A percentile compares a stretch with the other conserved stretches of the same genome.
Evolutionary conservation across 2,888 invertebrate species (phyloP).

Genomic region (Andrena bicolor): DNA sequence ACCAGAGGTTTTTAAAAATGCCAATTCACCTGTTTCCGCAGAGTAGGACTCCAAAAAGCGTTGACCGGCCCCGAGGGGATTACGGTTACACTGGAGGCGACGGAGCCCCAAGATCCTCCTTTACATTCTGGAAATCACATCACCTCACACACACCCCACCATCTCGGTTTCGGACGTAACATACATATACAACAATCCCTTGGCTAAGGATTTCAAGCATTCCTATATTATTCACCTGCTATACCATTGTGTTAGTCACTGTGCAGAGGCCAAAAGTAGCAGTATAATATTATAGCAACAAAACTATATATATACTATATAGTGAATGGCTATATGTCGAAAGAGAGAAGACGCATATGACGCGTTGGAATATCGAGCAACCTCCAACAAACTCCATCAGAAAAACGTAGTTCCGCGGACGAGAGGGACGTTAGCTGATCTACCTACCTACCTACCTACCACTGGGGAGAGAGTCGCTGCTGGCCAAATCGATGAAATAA

Average conservation of each 20-base stretch:
- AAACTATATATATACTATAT: no score
- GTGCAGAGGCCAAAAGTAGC: background rate
- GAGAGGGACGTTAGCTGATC: conserved; percentile 26
- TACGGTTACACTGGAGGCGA: no score
- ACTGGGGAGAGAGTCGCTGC: conserved; percentile 4
- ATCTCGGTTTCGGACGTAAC: no score
- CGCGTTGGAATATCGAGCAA: conserved; percentile 48
- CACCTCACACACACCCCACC: no score
- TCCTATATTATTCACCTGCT: background rate
- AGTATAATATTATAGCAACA: no score
- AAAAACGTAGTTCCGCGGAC: conserved; percentile 49
- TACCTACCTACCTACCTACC: background rate
- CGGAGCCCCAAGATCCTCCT: no score
- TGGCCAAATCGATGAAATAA: conserved; percentile 58
- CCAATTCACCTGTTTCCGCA: no score
- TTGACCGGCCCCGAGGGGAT: no score
- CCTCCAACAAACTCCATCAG: conserved; percentile 50
- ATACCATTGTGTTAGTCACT: background rate
- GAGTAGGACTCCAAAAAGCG: no score
- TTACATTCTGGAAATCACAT: no score
- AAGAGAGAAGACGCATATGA: conserved; percentile 24
- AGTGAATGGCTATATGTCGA: background rate
- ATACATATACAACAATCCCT: background rate
- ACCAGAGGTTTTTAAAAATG: no score
- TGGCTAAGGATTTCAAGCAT: background rate